Percentiles rank a stretch among this genome's conserved stretches.
Conservation (phyloP, 1,140 invertebrate genomes). For the Diorhabda carinulata region DNA sequence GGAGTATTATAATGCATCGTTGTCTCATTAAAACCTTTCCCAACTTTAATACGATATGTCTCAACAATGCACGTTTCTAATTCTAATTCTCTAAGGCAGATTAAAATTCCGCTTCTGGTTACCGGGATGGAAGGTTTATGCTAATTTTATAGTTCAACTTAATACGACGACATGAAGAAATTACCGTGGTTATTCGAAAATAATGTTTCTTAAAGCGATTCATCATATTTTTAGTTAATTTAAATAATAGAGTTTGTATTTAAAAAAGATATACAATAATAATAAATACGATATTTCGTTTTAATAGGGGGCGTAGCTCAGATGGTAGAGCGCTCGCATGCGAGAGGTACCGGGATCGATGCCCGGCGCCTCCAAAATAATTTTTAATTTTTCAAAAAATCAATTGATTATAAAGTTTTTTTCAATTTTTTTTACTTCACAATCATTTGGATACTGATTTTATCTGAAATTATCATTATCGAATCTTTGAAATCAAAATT, state of each 20-base stretch:
- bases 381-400: too few species aligned
- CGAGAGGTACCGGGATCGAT: slow-evolving; percentile 65
- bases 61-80: slow-evolving; percentile 2
- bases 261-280: too few species aligned
- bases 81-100: neutral
- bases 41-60: slow-evolving; percentile 2
- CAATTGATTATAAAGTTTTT: too few species aligned
- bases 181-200: neutral
- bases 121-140: neutral
- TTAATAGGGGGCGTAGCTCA: slow-evolving; percentile 66
- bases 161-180: neutral
- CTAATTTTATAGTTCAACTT: slow-evolving; percentile 1
- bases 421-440: too few species aligned
- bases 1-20: neutral
- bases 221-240: too few species aligned
- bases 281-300: too few species aligned
- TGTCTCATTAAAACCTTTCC: neutral
- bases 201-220: neutral
- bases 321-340: slow-evolving; percentile 80
- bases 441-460: too few species aligned
- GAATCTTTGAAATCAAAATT: too few species aligned
- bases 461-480: too few species aligned
- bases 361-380: slow-evolving; percentile 20
- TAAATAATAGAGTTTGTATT: too few species aligned
- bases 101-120: neutral